These are phyloP conservation scores for Iselma pallidipennis DNA, from an alignment of 2,888 invertebrate genomes.

Conservation along the genomic window DNA sequence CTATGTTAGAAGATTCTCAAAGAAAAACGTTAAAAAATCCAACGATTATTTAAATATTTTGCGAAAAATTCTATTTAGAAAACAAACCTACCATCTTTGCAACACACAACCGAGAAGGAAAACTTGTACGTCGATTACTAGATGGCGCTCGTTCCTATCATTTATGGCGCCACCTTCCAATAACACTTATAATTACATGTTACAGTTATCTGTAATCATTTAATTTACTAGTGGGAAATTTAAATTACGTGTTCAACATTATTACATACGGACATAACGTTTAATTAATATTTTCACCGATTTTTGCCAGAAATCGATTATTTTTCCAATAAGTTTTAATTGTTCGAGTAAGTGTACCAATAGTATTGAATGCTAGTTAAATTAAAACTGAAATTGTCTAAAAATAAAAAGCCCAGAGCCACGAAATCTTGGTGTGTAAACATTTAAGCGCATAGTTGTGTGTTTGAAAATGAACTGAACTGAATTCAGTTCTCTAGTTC, in stretches of 20 bases:
- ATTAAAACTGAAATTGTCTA: conserved; percentile 45
- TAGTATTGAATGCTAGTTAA: conserved; percentile 26
- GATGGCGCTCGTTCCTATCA: too few relatives aligned
- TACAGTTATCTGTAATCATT: too few relatives aligned
- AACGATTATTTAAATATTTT: conserved; percentile 4
- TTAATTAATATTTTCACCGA: too few relatives aligned
- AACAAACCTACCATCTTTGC: conserved; percentile 28
- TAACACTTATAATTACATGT: too few relatives aligned
- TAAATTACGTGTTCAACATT: too few relatives aligned
- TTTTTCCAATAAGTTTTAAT: conserved; percentile 11
- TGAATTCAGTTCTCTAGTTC: not conserved
- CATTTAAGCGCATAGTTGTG: conserved; percentile 49
- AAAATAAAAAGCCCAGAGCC: conserved; percentile 50
- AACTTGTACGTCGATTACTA: conserved; percentile 3
- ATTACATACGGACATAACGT: too few relatives aligned
- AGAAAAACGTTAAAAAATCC: conserved; percentile 17
- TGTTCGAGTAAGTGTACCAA: not conserved
- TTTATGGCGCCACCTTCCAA: too few relatives aligned
- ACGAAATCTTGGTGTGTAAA: conserved; percentile 49
- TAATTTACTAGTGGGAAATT: too few relatives aligned
- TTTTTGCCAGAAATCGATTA: not conserved
- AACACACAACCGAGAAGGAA: conserved; percentile 14
- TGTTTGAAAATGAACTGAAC: conserved; percentile 42
- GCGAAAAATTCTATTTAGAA: not conserved
- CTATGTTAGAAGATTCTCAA: conserved; percentile 29